These are phyloP conservation scores for Zaprionus tsacasi DNA, from an alignment of 1,140 invertebrate species.

Conservation along the genomic window DNA sequence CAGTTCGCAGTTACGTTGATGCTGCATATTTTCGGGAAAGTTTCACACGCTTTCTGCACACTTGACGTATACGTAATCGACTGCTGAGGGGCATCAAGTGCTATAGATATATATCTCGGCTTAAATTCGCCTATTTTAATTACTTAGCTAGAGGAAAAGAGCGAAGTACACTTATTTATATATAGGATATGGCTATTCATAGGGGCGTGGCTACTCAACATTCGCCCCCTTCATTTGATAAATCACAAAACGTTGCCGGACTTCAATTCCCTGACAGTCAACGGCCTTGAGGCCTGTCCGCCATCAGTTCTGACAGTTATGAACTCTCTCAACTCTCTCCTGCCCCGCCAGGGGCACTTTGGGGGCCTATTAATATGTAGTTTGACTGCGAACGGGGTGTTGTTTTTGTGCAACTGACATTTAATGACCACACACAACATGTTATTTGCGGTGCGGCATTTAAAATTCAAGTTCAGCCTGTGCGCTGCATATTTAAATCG, in stretches of 20 bases:
- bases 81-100: not conserved
- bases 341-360: constrained; percentile 4
- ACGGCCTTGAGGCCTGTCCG: constrained; percentile 17
- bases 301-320: constrained; percentile 62
- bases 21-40: constrained; percentile 47
- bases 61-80: not conserved
- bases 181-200: too few relatives aligned
- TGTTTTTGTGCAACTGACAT: constrained; percentile 72
- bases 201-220: not conserved
- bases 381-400: constrained; percentile 17
- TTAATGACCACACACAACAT: constrained; percentile 74
- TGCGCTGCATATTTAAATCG: constrained; percentile 46
- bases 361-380: constrained; percentile 63
- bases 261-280: constrained; percentile 9
- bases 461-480: constrained; percentile 75
- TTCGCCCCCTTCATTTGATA: not conserved
- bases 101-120: not conserved
- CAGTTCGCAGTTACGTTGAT: constrained; percentile 51
- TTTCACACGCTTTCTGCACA: not conserved
- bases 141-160: not conserved
- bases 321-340: constrained; percentile 14
- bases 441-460: constrained; percentile 68
- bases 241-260: not conserved
- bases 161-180: not conserved
- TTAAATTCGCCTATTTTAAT: not conserved